These are phyloP conservation scores for Bombus waltoni DNA, from an alignment of 1,140 invertebrate genomes.

Conservation along the genomic window DNA sequence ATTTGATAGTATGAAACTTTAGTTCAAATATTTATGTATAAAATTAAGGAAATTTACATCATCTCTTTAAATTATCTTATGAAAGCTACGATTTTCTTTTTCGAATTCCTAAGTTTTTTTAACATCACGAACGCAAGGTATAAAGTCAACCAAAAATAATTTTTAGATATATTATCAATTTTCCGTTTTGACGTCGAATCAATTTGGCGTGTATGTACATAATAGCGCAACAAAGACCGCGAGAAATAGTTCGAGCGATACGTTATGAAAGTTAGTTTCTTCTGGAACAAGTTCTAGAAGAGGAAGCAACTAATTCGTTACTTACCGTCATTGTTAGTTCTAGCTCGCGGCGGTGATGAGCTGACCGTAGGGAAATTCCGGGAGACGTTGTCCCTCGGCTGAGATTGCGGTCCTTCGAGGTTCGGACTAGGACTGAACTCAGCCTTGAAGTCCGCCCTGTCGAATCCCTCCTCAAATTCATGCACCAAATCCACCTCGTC, in stretches of 20 bases:
- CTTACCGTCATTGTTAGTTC: constrained; percentile 80
- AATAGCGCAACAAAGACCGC: not conserved
- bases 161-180: not conserved
- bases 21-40: not conserved
- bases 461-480: constrained; percentile 82
- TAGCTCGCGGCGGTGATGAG: constrained; percentile 76
- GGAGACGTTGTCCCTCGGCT: constrained; percentile 78
- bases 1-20: not conserved
- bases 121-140: no score
- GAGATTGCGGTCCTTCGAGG: constrained; percentile 79
- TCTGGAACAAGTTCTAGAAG: not conserved
- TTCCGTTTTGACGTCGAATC: not conserved
- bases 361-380: constrained; percentile 77
- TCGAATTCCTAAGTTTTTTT: no score
- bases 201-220: not conserved
- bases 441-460: constrained; percentile 79
- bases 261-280: not conserved
- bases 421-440: constrained; percentile 83
- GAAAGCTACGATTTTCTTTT: no score
- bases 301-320: constrained; percentile 1
- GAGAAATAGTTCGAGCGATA: not conserved
- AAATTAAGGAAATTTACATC: not conserved
- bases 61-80: no score
- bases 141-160: no score
- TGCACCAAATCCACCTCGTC: constrained; percentile 86